Evolutionary conservation across 2,888 invertebrate species (phyloP).

Genomic region (Cremastinae sp.): DNA sequence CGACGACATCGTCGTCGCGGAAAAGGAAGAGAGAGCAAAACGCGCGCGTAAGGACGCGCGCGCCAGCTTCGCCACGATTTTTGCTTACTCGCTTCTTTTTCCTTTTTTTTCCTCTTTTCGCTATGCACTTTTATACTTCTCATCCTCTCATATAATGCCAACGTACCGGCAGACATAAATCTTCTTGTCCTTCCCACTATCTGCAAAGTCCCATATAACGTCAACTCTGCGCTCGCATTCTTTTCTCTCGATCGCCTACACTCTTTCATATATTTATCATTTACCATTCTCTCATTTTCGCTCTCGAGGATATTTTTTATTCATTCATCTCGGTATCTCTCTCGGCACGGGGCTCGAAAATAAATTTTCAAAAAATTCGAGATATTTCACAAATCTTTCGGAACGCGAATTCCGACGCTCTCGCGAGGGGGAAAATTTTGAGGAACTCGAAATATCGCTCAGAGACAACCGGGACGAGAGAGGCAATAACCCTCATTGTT

Average conservation of each 20-base stretch:
- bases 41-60: constrained; percentile 68
- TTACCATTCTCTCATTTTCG: constrained; percentile 30
- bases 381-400: too few relatives aligned
- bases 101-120: not conserved
- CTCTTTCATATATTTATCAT: constrained; percentile 43
- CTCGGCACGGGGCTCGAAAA: constrained; percentile 18
- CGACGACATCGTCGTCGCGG: constrained; percentile 63
- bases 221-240: not conserved
- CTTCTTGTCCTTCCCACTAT: constrained; percentile 67
- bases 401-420: too few relatives aligned
- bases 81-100: constrained; percentile 21
- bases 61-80: constrained; percentile 63
- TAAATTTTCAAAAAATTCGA: too few relatives aligned
- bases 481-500: constrained; percentile 76
- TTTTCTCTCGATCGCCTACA: constrained; percentile 15
- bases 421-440: constrained; percentile 27
- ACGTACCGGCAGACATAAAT: constrained; percentile 71
- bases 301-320: constrained; percentile 42
- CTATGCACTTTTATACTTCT: constrained; percentile 23
- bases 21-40: constrained; percentile 71
- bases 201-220: constrained; percentile 44
- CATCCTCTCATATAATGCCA: constrained; percentile 47
- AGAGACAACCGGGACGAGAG: constrained; percentile 32
- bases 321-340: constrained; percentile 43
- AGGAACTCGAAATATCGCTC: constrained; percentile 69